Evolutionary conservation across 2,113 vertebrate species (phyloP).

Genomic region (Aphyosemion australe): DNA sequence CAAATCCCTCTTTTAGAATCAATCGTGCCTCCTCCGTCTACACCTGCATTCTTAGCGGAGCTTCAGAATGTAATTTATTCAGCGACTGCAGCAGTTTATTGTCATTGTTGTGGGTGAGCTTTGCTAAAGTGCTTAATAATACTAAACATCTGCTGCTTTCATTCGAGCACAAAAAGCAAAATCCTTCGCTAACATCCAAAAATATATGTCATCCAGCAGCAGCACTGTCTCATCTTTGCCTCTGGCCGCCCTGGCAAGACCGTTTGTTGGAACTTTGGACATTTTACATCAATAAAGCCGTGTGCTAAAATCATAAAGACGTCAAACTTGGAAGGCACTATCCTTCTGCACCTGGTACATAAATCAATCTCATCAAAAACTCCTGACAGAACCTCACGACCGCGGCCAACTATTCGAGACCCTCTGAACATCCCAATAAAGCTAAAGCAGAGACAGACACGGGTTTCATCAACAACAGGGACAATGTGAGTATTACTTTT

Average conservation of each 20-base stretch:
- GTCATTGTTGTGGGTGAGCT: constrained; percentile 31
- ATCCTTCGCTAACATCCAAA: constrained; percentile 27
- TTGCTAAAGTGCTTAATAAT: constrained; percentile 47
- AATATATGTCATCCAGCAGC: constrained; percentile 49
- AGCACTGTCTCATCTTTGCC: constrained; percentile 34
- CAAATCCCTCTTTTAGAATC: constrained; percentile 24
- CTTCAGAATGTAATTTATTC: constrained; percentile 23
- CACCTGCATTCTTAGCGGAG: constrained; percentile 27
- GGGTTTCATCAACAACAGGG: constrained; percentile 32
- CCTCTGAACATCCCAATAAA: constrained; percentile 32
- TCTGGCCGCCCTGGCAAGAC: constrained; percentile 50
- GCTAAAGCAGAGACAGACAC: constrained; percentile 35
- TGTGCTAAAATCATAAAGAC: constrained; percentile 48
- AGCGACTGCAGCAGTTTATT: constrained; percentile 25
- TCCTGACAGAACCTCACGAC: constrained; percentile 30
- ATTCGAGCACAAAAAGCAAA: constrained; percentile 28
- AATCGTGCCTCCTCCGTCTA: constrained; percentile 19
- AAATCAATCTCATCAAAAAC: constrained; percentile 47
- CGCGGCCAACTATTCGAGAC: constrained; percentile 35
- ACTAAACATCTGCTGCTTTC: constrained; percentile 48
- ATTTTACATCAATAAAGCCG: constrained; percentile 45
- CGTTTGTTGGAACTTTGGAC: constrained; percentile 43
- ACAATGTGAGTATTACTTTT: constrained; percentile 23
- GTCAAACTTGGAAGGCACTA: constrained; percentile 46
- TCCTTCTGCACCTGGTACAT: constrained; percentile 58